phyloP scores from a whole-genome alignment of 2,888 invertebrate species.

The Drosophila parthenogenetica region DNA sequence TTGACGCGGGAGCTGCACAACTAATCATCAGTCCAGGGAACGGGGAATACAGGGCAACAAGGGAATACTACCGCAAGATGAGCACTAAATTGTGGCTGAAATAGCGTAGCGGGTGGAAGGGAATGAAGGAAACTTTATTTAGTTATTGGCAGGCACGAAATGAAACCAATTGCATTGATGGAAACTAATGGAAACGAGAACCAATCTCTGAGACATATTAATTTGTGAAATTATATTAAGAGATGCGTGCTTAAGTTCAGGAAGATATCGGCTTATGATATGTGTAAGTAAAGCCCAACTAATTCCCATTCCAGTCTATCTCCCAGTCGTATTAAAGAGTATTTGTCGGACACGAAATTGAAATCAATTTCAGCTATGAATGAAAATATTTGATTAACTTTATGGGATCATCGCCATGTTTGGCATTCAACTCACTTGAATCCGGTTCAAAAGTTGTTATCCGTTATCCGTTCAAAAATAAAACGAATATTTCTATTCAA shows the following conservation, averaged over 20 bases:
- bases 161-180: conserved; percentile 64
- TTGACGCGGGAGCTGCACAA: conserved; percentile 53
- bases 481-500: conserved; percentile 12
- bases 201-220: conserved; percentile 30
- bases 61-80: conserved; percentile 28
- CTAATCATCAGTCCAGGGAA: conserved; percentile 53
- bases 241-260: conserved; percentile 15
- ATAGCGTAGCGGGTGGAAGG: background rate
- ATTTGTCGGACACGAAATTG: conserved; percentile 27
- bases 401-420: conserved; percentile 27
- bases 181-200: conserved; percentile 17
- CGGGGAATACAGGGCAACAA: conserved; percentile 10
- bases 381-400: conserved; percentile 39
- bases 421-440: conserved; percentile 33
- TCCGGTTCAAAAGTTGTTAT: conserved; percentile 18
- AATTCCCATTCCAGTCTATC: background rate
- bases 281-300: background rate
- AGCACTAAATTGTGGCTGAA: conserved; percentile 5
- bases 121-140: conserved; percentile 21
- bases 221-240: conserved; percentile 37
- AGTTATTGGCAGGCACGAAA: conserved; percentile 71
- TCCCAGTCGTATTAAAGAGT: conserved; percentile 28
- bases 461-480: conserved; percentile 8
- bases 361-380: conserved; percentile 22
- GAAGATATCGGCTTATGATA: conserved; percentile 5